phyloP scores from a whole-genome alignment of 2,888 invertebrate species.

The Pogonocherus hispidulus region DNA sequence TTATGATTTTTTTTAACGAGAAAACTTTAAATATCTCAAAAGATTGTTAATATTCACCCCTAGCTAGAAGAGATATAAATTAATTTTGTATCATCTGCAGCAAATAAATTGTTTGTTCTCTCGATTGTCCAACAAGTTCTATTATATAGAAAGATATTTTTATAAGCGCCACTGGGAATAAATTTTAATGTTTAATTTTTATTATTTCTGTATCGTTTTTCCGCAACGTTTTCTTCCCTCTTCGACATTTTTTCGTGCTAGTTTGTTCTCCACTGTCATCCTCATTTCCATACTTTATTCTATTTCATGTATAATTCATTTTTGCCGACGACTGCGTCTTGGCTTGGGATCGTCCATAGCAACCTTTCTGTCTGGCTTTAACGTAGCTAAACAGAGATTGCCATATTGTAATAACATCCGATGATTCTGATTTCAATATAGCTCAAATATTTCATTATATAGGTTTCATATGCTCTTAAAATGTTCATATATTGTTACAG shows the following conservation, averaged over 20 bases:
- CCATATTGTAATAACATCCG: constrained; percentile 36
- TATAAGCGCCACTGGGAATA: not conserved
- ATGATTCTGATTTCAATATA: constrained; percentile 34
- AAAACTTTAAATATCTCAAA: too few species aligned
- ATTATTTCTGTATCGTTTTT: not conserved
- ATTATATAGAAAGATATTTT: not conserved
- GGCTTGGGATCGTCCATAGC: constrained; percentile 36
- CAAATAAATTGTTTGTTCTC: not conserved
- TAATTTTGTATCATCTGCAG: too few species aligned
- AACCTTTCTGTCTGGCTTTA: constrained; percentile 38
- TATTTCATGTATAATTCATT: constrained; percentile 67
- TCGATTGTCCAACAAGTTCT: not conserved
- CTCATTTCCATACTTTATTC: constrained; percentile 66
- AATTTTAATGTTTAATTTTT: constrained; percentile 2
- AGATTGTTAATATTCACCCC: too few species aligned
- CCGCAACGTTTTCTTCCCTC: constrained; percentile 29
- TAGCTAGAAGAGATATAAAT: too few species aligned
- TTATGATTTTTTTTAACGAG: too few species aligned
- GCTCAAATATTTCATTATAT: constrained; percentile 19
- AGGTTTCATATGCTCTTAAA: too few species aligned
- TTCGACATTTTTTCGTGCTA: constrained; percentile 50
- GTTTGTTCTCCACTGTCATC: constrained; percentile 56
- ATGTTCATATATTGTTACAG: too few species aligned
- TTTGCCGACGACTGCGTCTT: constrained; percentile 58
- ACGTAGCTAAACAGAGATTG: constrained; percentile 33